Evolutionary conservation across 2,797 vertebrate genomes (phyloP).

Genomic region (Ficedula albicollis): DNA sequence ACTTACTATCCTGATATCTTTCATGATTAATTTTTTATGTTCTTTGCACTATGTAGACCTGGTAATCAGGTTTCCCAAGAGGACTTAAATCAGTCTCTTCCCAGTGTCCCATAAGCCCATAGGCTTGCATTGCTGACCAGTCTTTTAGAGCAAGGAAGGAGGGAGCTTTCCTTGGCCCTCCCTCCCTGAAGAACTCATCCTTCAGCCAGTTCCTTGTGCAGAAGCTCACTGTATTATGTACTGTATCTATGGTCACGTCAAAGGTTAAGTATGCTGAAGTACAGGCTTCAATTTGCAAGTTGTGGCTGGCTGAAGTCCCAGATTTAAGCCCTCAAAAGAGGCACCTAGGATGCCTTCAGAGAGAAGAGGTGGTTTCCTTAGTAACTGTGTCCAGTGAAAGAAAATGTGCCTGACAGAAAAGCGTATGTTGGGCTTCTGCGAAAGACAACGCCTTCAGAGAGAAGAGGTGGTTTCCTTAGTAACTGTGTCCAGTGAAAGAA

Average conservation of each 20-base stretch:
- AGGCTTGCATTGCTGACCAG: neutral
- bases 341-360: neutral
- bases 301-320: conserved; percentile 48
- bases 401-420: conserved; percentile 57
- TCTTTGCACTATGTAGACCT: neutral
- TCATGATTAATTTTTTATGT: neutral
- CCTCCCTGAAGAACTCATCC: neutral
- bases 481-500: conserved; percentile 59
- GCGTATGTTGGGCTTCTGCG: neutral
- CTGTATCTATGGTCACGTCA: neutral
- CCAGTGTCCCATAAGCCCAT: neutral
- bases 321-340: conserved; percentile 12
- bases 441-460: neutral
- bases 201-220: neutral
- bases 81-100: neutral
- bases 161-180: neutral
- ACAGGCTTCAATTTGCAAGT: neutral
- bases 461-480: conserved; percentile 68
- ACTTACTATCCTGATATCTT: neutral
- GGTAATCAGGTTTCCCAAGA: neutral
- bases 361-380: conserved; percentile 65
- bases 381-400: conserved; percentile 58
- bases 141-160: neutral
- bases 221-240: accelerated
- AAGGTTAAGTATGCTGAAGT: conserved; percentile 45